A percentile compares a stretch with the other conserved stretches of the same genome.
Conservation (phyloP, 2,113 vertebrate species). For the Semicossyphus pulcher region DNA sequence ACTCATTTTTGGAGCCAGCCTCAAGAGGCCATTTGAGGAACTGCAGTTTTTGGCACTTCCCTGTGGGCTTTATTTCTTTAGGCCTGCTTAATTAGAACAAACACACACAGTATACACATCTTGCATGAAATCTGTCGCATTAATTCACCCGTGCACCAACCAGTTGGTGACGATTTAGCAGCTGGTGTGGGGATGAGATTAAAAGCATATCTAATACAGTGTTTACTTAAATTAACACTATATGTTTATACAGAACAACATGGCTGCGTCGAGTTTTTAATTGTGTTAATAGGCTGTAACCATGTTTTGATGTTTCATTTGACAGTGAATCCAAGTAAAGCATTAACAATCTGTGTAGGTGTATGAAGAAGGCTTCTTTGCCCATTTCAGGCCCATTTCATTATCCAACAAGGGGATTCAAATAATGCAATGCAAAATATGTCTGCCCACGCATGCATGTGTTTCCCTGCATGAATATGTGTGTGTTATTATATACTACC, state of each 20-base stretch:
- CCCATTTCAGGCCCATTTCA: not conserved
- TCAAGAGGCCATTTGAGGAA: no score
- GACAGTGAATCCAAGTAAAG: slow-evolving; percentile 15
- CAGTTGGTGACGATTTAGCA: not conserved
- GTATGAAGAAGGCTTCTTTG: not conserved
- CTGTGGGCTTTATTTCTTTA: no score
- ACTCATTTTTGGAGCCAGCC: no score
- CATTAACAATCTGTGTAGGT: slow-evolving; percentile 21
- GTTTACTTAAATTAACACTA: not conserved
- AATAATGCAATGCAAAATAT: slow-evolving; percentile 8
- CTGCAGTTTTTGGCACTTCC: no score
- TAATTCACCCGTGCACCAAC: not conserved
- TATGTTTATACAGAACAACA: not conserved
- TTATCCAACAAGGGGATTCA: slow-evolving; percentile 18
- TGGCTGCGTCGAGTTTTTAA: not conserved
- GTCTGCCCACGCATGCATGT: not conserved
- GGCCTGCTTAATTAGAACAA: not conserved
- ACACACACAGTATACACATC: not conserved
- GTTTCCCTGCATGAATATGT: not conserved
- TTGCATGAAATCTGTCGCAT: not conserved
- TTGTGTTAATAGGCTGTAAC: slow-evolving; percentile 41
- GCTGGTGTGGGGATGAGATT: slow-evolving; percentile 25
- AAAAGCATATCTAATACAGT: slow-evolving; percentile 9
- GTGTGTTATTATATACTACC: not conserved
- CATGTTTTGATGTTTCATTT: slow-evolving; percentile 48